phyloP scores from a whole-genome alignment of 2,113 vertebrate species.

The Agapornis roseicollis region DNA sequence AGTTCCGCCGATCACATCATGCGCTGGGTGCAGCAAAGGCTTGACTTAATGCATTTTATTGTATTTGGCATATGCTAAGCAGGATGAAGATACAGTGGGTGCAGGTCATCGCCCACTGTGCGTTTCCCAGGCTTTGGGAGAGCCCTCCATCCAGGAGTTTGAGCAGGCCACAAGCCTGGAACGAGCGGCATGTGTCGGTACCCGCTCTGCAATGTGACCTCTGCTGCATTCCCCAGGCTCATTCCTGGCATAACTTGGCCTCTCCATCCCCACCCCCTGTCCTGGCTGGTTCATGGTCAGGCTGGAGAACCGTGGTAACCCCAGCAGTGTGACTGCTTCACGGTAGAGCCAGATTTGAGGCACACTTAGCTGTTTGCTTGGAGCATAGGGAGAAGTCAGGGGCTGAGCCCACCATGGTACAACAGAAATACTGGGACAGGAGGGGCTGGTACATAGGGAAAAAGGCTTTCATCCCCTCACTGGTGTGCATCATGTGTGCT shows the following conservation, averaged over 20 bases:
- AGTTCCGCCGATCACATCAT: conserved; percentile 20
- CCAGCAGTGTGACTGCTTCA: background rate
- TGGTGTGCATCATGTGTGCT: background rate
- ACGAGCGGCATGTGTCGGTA: background rate
- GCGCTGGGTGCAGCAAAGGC: background rate
- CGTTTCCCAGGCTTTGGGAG: conserved; percentile 65
- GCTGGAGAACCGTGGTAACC: background rate
- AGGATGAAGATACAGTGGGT: conserved; percentile 58
- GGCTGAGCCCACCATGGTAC: background rate
- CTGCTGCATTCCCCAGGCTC: conserved; percentile 50
- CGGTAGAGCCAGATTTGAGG: background rate
- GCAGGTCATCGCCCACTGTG: conserved; percentile 66
- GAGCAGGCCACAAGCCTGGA: background rate
- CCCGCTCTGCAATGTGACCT: conserved; percentile 46
- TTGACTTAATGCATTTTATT: conserved; percentile 34
- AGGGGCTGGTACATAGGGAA: background rate
- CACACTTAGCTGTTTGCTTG: background rate
- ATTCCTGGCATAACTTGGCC: conserved; percentile 63
- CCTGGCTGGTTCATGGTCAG: background rate
- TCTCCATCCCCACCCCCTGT: conserved; percentile 20
- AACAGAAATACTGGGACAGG: background rate
- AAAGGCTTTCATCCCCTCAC: background rate
- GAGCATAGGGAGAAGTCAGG: background rate
- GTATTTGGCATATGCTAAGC: conserved; percentile 32
- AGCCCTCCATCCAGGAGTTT: background rate